Percentiles rank a stretch among this genome's conserved stretches.
phyloP scores from a whole-genome alignment of 1,140 invertebrate species.

The Pectinophora gossypiella region DNA sequence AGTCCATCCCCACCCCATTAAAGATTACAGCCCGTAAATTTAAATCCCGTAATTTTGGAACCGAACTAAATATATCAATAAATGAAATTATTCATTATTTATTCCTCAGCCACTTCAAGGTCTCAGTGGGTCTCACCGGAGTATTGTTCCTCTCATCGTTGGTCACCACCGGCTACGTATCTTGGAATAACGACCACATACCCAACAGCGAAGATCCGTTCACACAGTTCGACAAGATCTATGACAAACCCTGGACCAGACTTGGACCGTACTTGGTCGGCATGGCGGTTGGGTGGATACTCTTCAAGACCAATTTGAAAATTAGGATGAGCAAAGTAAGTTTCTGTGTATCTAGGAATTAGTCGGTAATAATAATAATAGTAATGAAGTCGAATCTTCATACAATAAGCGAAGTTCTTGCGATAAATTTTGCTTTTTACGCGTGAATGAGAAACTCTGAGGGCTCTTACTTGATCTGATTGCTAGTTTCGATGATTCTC shows the following conservation, averaged over 20 bases:
- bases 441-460: too few relatives aligned
- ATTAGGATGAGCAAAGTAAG: constrained; percentile 83
- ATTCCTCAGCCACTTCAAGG: constrained; percentile 81
- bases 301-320: constrained; percentile 89
- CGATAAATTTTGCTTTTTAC: too few relatives aligned
- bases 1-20: too few relatives aligned
- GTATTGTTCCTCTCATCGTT: constrained; percentile 85
- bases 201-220: constrained; percentile 88
- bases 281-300: constrained; percentile 88
- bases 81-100: background rate
- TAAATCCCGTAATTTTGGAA: too few relatives aligned
- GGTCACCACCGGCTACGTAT: constrained; percentile 86
- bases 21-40: too few relatives aligned
- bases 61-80: background rate
- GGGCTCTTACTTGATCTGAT: too few relatives aligned
- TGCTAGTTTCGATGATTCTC: too few relatives aligned
- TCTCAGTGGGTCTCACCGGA: constrained; percentile 78
- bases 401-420: too few relatives aligned
- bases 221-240: constrained; percentile 90
- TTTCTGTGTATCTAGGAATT: too few relatives aligned
- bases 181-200: constrained; percentile 86
- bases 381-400: too few relatives aligned
- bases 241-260: constrained; percentile 91
- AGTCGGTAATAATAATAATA: too few relatives aligned
- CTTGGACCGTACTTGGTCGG: constrained; percentile 88